A percentile compares a stretch with the other conserved stretches of the same genome.
Conservation (phyloP, 2,888 invertebrate species). For the Scaptomyza polygonia region DNA sequence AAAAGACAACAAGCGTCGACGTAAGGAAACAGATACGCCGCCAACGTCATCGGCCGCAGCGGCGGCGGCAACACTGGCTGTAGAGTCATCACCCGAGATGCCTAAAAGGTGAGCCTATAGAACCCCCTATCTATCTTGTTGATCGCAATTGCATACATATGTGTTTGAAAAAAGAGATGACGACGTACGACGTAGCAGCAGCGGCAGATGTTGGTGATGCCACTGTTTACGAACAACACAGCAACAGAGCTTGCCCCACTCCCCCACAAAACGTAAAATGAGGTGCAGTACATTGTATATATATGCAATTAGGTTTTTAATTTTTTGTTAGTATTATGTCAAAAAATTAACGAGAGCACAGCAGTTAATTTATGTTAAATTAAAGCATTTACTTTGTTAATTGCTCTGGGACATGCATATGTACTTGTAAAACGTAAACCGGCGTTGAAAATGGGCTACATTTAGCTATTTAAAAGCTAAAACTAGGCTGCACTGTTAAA, state of each 20-base stretch:
- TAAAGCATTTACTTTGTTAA: neutral
- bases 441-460: neutral
- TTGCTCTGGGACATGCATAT: neutral
- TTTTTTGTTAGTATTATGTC: neutral
- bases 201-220: conserved; percentile 8
- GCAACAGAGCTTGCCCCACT: conserved; percentile 14
- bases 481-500: conserved; percentile 36
- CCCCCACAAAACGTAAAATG: conserved; percentile 18
- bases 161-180: conserved; percentile 50
- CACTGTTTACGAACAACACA: conserved; percentile 27
- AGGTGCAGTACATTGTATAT: conserved; percentile 58
- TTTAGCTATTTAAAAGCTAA: conserved; percentile 26
- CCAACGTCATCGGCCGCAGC: conserved; percentile 75
- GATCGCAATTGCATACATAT: conserved; percentile 32
- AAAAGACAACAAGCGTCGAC: conserved; percentile 84
- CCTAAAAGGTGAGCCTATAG: conserved; percentile 83
- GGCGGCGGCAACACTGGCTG: conserved; percentile 62
- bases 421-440: neutral
- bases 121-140: conserved; percentile 32
- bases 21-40: conserved; percentile 81
- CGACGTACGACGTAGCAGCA: conserved; percentile 53
- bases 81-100: conserved; percentile 84
- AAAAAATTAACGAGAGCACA: conserved; percentile 6
- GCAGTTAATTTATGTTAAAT: neutral
- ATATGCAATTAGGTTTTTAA: conserved; percentile 50